Percentiles rank a stretch among this genome's conserved stretches.
These are phyloP conservation scores for Meganola albula DNA, from an alignment of 2,888 invertebrate species.

Conservation along the genomic window DNA sequence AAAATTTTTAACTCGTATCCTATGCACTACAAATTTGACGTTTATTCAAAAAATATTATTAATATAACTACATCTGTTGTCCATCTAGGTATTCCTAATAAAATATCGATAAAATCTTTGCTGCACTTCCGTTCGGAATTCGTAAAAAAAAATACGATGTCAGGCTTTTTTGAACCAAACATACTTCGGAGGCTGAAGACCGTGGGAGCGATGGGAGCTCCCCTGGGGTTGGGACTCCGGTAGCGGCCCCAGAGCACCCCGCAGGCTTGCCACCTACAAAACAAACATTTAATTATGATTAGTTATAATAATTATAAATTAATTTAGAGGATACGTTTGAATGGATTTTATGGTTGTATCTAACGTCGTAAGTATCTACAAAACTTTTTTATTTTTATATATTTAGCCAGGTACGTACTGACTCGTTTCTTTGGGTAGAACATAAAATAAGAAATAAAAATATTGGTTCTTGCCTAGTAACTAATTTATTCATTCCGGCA, in stretches of 20 bases:
- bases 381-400: no score
- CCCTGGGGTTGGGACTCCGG: constrained; percentile 33
- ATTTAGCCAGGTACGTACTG: no score
- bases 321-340: no score
- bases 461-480: no score
- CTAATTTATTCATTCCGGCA: no score
- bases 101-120: constrained; percentile 30
- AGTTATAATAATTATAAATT: constrained; percentile 39
- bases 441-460: no score
- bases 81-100: constrained; percentile 15
- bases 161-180: constrained; percentile 25
- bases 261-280: constrained; percentile 43
- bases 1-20: no score
- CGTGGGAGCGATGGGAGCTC: constrained; percentile 31
- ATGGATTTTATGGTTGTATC: no score
- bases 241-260: constrained; percentile 44
- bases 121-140: constrained; percentile 38
- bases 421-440: no score
- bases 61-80: no score
- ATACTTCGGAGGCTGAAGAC: constrained; percentile 36
- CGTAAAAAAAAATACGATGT: constrained; percentile 26
- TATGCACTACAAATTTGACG: not conserved
- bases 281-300: constrained; percentile 40
- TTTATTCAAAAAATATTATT: constrained; percentile 9
- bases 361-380: no score